Evolutionary conservation across 2,888 invertebrate species (phyloP).

Genomic region (Selenia dentaria): DNA sequence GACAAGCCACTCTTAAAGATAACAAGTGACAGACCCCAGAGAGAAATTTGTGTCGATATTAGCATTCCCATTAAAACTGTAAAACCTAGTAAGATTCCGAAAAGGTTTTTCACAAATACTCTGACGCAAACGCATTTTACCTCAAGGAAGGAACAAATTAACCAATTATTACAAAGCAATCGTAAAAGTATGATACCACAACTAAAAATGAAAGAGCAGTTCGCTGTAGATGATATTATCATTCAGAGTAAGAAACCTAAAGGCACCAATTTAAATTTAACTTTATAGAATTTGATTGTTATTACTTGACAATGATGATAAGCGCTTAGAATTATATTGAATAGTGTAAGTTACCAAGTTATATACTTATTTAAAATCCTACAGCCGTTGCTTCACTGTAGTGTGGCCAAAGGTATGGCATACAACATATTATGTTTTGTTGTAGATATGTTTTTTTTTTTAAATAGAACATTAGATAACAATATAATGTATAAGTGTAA

Average conservation of each 20-base stretch:
- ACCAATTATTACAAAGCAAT: neutral
- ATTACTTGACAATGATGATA: conserved; percentile 43
- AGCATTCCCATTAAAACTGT: conserved; percentile 11
- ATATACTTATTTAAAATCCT: no score
- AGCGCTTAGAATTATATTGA: conserved; percentile 11
- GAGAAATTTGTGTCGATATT: conserved; percentile 33
- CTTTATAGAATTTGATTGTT: conserved; percentile 39
- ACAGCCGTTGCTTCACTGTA: no score
- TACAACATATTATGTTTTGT: no score
- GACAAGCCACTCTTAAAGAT: conserved; percentile 45
- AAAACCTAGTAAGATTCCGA: conserved; percentile 52
- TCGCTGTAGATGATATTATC: conserved; percentile 43
- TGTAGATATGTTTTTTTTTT: no score
- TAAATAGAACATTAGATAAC: no score
- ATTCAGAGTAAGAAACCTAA: conserved; percentile 19
- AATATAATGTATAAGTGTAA: no score
- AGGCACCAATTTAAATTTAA: conserved; percentile 42
- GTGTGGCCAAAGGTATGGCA: no score
- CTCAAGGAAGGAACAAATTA: no score
- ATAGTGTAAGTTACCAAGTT: neutral
- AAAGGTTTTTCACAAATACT: conserved; percentile 33
- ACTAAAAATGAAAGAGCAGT: conserved; percentile 26
- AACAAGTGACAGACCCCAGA: conserved; percentile 45
- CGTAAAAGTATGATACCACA: conserved; percentile 46
- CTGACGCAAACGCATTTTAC: conserved; percentile 11